phyloP scores from a whole-genome alignment of 1,140 invertebrate species.

The Anagrus nilaparvatae region DNA sequence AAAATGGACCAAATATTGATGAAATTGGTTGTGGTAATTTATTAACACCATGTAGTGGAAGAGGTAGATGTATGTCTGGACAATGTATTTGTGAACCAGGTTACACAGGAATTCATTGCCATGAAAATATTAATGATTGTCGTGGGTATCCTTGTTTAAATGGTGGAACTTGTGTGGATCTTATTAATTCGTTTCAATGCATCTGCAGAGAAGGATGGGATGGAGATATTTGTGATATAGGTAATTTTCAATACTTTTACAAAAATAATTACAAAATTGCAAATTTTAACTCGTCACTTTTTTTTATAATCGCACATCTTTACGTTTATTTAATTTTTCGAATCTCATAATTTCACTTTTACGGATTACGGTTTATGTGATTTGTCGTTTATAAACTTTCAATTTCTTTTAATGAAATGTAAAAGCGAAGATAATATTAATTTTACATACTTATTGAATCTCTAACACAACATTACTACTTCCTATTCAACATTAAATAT shows the following conservation, averaged over 20 bases:
- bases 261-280: too few relatives aligned
- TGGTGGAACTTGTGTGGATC: conserved; percentile 63
- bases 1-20: conserved; percentile 38
- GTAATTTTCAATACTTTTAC: conserved; percentile 32
- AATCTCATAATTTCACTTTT: too few relatives aligned
- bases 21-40: conserved; percentile 38
- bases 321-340: too few relatives aligned
- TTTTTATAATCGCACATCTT: too few relatives aligned
- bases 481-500: too few relatives aligned
- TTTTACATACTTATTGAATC: not conserved
- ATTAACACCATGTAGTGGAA: conserved; percentile 57
- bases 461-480: not conserved
- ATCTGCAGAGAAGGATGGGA: conserved; percentile 61
- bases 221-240: conserved; percentile 53
- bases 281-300: too few relatives aligned
- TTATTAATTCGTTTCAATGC: conserved; percentile 68
- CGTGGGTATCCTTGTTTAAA: conserved; percentile 62
- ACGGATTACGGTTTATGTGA: too few relatives aligned
- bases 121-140: conserved; percentile 67
- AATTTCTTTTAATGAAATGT: too few relatives aligned
- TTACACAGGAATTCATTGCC: conserved; percentile 64
- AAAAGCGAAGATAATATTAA: too few relatives aligned
- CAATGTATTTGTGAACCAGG: conserved; percentile 67
- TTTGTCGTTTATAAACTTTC: too few relatives aligned
- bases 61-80: conserved; percentile 63